Conservation (phyloP, 1,140 invertebrate genomes). For the Latrodectus geometricus region DNA sequence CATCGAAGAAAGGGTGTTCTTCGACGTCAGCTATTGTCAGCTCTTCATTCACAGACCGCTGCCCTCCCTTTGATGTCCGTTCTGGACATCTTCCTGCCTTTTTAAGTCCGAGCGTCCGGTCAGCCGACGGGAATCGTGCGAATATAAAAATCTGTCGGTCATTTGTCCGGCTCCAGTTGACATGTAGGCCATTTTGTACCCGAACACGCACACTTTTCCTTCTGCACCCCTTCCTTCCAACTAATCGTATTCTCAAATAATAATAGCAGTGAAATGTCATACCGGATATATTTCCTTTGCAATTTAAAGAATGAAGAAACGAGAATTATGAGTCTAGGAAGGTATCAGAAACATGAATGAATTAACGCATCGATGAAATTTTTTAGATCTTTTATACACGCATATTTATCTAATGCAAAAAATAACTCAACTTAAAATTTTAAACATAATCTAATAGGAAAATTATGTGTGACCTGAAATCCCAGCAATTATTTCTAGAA, state of each 20-base stretch:
- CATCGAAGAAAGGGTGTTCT: constrained; percentile 42
- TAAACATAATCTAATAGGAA: too few species aligned
- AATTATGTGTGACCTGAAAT: too few species aligned
- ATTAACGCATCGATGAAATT: too few species aligned
- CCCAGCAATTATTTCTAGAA: too few species aligned
- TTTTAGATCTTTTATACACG: too few species aligned
- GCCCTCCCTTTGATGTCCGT: constrained; percentile 49
- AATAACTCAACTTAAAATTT: too few species aligned
- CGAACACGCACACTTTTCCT: background rate
- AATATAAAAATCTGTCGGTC: constrained; percentile 61
- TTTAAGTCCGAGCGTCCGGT: constrained; percentile 44
- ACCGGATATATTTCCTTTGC: too few species aligned
- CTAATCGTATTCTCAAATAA: background rate
- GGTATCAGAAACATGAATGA: too few species aligned
- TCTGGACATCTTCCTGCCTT: constrained; percentile 59
- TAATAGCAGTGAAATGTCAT: background rate
- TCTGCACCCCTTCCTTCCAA: background rate
- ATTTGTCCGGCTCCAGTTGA: constrained; percentile 60
- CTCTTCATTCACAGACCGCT: constrained; percentile 60
- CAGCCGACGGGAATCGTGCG: constrained; percentile 27
- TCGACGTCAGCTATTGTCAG: constrained; percentile 22
- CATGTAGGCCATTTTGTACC: constrained; percentile 36
- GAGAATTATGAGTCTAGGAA: too few species aligned
- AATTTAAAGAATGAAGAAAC: too few species aligned
- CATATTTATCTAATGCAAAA: too few species aligned